Base-by-base conservation (phyloP, 2,113 vertebrate genomes). In the Seriola quinqueradiata region DNA sequence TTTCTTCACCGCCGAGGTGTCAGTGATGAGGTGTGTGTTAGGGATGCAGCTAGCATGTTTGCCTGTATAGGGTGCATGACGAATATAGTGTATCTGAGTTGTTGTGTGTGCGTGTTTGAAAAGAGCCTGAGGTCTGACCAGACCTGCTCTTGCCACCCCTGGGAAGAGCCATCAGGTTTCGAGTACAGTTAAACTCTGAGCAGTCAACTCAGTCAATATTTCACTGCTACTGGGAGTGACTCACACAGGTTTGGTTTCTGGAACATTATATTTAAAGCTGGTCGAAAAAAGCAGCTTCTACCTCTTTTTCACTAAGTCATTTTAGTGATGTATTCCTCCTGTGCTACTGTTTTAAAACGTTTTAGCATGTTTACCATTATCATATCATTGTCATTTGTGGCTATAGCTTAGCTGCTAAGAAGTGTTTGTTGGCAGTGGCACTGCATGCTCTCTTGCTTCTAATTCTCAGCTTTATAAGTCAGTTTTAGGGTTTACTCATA, bases 191-290 rank as follows among this genome's bases (percentile, higher is more conserved):
- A 19, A 74, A 77, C 36, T 77, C 75, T 34, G 59, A 59, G 50
- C 67, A 76, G 59, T 71, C 70, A 40, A 40, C 64, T 80, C 77
- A 67, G 81, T 81, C 81, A 70, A 82, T 88, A 83, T 84, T 86
- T 66, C 57, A 54, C 55, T 68, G 74, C 70, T 69, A 14, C 65
- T 40, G 9, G 48, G 36, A 63, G 28, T 82, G 70, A 84, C 66
- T 86, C 81, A 79, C 48, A 70, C 65, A 52, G 58, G 65, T 84
- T 78, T 84, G 65, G 44, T 32, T 86, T 85, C 64, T 74, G 65
- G 59, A 82, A 59, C 80, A 65, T 73, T 54, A 66, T 81, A 68
- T 85, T 86, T 84, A 69, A 52, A 82, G 65, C 63, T n/a, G 38
- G 38, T 34, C 9, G 64, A 73, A 71, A 73, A 71, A 57, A 52